Evolutionary conservation across 2,797 vertebrate species (phyloP), one percentile per base, ranked within the genome.

Genomic region (Borostomias antarcticus): DNA sequence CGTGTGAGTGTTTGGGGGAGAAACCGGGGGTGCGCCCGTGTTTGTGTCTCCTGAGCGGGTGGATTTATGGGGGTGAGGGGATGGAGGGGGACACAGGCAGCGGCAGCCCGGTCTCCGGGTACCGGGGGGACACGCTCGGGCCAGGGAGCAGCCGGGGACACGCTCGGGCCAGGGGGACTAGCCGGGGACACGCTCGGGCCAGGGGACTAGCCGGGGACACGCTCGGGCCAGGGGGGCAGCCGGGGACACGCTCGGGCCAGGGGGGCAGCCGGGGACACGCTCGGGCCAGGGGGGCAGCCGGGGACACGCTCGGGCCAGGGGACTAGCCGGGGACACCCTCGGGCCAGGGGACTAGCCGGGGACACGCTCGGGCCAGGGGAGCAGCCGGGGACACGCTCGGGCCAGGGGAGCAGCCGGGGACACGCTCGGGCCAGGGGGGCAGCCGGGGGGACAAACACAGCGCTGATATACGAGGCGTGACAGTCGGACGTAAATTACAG

Each of bases 401-500:
- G 72, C 59, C 56, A 52, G n/a, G n/a, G n/a, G n/a, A n/a, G 47
- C 35, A 68, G 23, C 3, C 43, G 63, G 17, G 50, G 23, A 33
- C 63, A 48, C 60, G 81, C 75, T 86, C 79, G 79, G 52, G 72
- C 59, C 56, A 52, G n/a, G n/a, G n/a, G n/a, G n/a, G 47, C 35
- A 68, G 23, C 3, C 43, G 58, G 73, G 73, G 48, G 58, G 48
- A 25, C 54, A 62, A 61, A 52, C 28, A 69, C 61, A 74, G 33
- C 47, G 40, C 13, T 43, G 40, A 86, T 84, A 82, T 82, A 84
- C 54, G 79, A 82, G 73, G 64, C 62, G 66, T 82, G 79, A 83
- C 77, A 30, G 64, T 76, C 64, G 59, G 68, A 66, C 76, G 29
- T 89, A 89, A 90, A 91, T 88, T 73, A 81, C 32, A 73, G 70